Conservation (phyloP, 2,113 vertebrate genomes). For the Rhinopomastus cyanomelas region DNA sequence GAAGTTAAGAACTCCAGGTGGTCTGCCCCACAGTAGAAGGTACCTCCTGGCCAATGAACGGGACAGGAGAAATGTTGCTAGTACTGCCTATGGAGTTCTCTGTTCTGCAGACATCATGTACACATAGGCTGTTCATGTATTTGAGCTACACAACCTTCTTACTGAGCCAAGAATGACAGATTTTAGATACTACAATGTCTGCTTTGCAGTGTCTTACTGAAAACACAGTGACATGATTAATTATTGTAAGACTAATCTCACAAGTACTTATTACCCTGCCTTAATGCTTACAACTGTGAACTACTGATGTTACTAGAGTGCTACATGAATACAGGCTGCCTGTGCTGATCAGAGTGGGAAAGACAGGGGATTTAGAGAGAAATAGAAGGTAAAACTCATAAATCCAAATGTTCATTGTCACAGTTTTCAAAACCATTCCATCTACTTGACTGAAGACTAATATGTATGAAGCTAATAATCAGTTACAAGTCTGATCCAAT, state of each 20-base stretch:
- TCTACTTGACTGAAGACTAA: background rate
- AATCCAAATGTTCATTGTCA: background rate
- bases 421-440: background rate
- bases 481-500: background rate
- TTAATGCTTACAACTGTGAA: background rate
- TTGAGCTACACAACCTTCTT: background rate
- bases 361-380: background rate
- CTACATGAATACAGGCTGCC: background rate
- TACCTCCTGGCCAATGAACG: background rate
- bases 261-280: background rate
- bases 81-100: background rate
- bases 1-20: background rate
- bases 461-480: background rate
- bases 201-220: background rate
- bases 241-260: background rate
- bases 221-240: background rate
- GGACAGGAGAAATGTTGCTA: background rate
- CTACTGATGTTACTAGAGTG: background rate
- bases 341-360: background rate
- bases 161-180: background rate
- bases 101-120: too few species aligned
- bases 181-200: background rate
- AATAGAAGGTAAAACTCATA: background rate
- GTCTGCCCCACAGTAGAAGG: background rate
- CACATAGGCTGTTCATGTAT: accelerated